These are phyloP conservation scores for Balaeniceps rex DNA, from an alignment of 2,113 vertebrate genomes.

Conservation along the genomic window DNA sequence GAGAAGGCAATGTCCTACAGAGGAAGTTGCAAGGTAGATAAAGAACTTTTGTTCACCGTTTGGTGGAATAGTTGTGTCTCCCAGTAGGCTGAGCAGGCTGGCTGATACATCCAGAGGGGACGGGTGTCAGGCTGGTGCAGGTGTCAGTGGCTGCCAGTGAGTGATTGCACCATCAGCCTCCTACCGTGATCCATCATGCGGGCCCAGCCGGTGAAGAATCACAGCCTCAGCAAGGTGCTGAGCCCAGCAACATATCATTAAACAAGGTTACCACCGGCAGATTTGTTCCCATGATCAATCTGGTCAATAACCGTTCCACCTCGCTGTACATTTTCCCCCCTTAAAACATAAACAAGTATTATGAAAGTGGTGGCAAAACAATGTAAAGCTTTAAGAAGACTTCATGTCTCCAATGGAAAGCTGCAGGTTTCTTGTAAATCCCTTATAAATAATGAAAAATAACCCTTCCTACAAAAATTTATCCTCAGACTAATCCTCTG, in stretches of 20 bases:
- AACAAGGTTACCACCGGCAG: slow-evolving; percentile 89
- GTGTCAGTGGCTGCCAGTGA: slow-evolving; percentile 85
- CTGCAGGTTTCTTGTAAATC: slow-evolving; percentile 37
- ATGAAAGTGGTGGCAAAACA: slow-evolving; percentile 55
- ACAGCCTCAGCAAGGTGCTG: slow-evolving; percentile 82
- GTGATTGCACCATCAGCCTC: slow-evolving; percentile 97
- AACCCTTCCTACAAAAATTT: slow-evolving; percentile 37
- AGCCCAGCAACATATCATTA: slow-evolving; percentile 90
- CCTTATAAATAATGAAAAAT: slow-evolving; percentile 63
- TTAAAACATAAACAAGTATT: slow-evolving; percentile 70
- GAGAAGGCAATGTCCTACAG: slow-evolving; percentile 66
- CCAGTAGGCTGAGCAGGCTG: slow-evolving; percentile 75
- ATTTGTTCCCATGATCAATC: slow-evolving; percentile 87
- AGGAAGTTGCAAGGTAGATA: slow-evolving; percentile 50
- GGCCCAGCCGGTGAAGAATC: slow-evolving; percentile 82
- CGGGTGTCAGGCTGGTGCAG: slow-evolving; percentile 86
- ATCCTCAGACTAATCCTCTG: slow-evolving; percentile 31
- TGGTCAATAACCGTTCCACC: slow-evolving; percentile 80
- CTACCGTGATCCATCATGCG: slow-evolving; percentile 95
- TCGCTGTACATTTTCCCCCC: slow-evolving; percentile 46
- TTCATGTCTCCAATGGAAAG: slow-evolving; percentile 50
- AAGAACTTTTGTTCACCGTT: slow-evolving; percentile 71
- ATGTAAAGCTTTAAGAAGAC: slow-evolving; percentile 20
- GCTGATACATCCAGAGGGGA: slow-evolving; percentile 80
- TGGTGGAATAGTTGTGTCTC: slow-evolving; percentile 76